Percentiles rank a stretch among this genome's conserved stretches.
Conservation (phyloP, 2,113 vertebrate genomes). For the Pseudopodoces humilis region DNA sequence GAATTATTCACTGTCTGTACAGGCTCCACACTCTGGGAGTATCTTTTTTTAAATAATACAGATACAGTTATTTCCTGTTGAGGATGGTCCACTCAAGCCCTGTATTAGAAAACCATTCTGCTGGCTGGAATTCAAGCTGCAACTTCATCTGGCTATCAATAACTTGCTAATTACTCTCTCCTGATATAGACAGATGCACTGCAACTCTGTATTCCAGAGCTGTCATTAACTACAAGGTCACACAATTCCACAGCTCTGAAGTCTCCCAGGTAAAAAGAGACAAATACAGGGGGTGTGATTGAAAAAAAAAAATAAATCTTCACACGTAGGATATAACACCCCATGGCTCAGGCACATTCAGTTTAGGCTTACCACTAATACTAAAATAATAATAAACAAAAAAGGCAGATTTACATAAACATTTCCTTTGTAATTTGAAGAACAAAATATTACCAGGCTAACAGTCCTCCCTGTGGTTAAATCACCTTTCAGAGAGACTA, state of each 20-base stretch:
- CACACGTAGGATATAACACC: background rate
- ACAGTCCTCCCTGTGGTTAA: background rate
- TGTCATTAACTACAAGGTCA: slow-evolving; percentile 42
- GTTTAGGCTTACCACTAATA: background rate
- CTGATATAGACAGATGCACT: background rate
- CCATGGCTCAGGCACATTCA: background rate
- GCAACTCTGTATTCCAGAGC: background rate
- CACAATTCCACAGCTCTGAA: background rate
- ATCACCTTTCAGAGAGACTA: background rate
- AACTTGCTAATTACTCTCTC: slow-evolving; percentile 31
- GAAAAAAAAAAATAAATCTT: background rate
- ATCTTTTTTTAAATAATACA: background rate
- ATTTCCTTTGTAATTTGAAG: background rate
- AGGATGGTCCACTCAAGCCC: background rate
- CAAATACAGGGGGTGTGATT: background rate
- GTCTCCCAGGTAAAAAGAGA: slow-evolving; percentile 2
- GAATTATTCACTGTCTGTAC: background rate
- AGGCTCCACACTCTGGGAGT: background rate
- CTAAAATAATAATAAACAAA: background rate
- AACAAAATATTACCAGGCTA: background rate
- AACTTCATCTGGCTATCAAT: slow-evolving; percentile 34
- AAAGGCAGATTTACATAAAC: background rate
- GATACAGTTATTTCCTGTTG: background rate
- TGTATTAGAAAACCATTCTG: background rate
- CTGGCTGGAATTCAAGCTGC: background rate